These are phyloP conservation scores for Willisornis vidua DNA, from an alignment of 2,113 vertebrate genomes.

Conservation along the genomic window DNA sequence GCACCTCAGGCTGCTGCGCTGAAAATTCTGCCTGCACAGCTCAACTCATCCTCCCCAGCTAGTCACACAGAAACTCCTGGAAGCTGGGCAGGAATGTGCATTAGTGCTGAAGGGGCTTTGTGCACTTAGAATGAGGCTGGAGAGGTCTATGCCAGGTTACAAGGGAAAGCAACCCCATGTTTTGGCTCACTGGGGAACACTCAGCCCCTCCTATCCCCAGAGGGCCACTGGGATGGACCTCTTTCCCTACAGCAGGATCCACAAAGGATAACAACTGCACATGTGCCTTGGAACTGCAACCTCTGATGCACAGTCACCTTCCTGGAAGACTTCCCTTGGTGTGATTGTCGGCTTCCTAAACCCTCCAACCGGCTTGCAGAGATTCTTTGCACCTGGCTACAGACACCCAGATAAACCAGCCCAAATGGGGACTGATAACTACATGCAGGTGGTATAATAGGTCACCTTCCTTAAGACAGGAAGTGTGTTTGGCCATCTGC, in stretches of 20 bases:
- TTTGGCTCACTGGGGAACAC: background rate
- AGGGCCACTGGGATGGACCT: background rate
- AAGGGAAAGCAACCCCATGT: background rate
- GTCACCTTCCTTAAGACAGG: background rate
- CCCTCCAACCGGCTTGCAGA: background rate
- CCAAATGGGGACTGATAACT: background rate
- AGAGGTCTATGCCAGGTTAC: background rate
- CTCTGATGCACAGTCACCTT: rapidly evolving
- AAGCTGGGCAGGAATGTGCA: background rate
- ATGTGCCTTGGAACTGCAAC: background rate
- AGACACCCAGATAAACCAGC: background rate
- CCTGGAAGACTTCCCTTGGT: background rate
- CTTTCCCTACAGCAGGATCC: background rate
- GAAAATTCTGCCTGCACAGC: background rate
- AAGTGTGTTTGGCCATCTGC: background rate
- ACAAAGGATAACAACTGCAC: background rate
- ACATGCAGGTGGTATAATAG: background rate
- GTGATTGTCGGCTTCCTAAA: background rate
- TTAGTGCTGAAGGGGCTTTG: background rate
- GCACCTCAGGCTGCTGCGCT: background rate
- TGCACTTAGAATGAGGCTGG: background rate
- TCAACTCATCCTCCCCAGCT: background rate
- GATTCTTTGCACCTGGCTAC: background rate
- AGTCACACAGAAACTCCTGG: background rate
- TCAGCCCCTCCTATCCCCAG: background rate